phyloP scores from a whole-genome alignment of 2,888 invertebrate species.

The Athrips mouffetella region DNA sequence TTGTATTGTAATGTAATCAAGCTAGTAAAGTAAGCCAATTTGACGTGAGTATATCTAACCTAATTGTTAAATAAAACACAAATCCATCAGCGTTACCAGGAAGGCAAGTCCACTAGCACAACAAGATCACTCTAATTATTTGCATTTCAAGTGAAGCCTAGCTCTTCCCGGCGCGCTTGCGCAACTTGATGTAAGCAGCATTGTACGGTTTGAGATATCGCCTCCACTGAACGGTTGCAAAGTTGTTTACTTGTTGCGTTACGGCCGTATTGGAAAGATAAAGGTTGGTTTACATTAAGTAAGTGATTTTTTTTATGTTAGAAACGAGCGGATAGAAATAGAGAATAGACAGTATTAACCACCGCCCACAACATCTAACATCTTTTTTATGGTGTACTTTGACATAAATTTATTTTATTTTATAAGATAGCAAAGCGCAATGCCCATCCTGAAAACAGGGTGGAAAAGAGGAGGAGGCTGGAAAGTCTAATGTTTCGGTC shows the following conservation, averaged over 20 bases:
- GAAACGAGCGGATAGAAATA: too few species aligned
- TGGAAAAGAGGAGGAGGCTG: too few species aligned
- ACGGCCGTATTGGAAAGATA: background rate
- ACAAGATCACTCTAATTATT: conserved; percentile 12
- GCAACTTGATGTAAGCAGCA: conserved; percentile 42
- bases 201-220: conserved; percentile 35
- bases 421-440: too few species aligned
- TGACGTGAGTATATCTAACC: background rate
- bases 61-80: background rate
- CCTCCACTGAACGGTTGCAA: conserved; percentile 24
- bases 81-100: background rate
- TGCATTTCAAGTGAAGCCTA: conserved; percentile 17
- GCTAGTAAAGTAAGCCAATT: too few species aligned
- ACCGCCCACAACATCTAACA: too few species aligned
- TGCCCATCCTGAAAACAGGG: too few species aligned
- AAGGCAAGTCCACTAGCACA: background rate
- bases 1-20: too few species aligned
- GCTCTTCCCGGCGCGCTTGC: conserved; percentile 45
- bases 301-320: background rate
- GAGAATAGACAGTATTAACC: too few species aligned
- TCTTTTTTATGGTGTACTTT: too few species aligned
- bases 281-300: background rate
- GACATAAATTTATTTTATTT: too few species aligned
- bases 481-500: too few species aligned
- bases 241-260: background rate